A percentile compares a stretch with the other conserved stretches of the same genome.
Evolutionary conservation across 2,113 vertebrate species (phyloP).

Genomic region (Albula goreensis): DNA sequence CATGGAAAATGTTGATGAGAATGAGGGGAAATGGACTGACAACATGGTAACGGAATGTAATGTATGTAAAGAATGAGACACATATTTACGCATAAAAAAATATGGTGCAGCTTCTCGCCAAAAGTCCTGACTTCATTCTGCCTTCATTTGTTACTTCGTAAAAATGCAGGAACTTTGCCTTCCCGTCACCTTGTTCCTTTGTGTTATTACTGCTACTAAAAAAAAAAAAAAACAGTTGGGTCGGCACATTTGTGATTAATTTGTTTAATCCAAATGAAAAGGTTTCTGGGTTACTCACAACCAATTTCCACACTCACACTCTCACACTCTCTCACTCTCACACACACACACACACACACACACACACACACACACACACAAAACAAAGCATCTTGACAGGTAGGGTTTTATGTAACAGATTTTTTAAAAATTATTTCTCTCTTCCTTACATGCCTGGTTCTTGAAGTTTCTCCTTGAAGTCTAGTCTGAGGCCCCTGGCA

Average conservation of each 20-base stretch:
- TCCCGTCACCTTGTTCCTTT: neutral
- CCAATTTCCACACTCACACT: neutral
- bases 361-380: too few relatives aligned
- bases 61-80: too few relatives aligned
- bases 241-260: neutral
- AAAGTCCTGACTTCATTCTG: too few relatives aligned
- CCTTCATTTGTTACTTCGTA: too few relatives aligned
- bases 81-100: too few relatives aligned
- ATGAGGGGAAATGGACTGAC: neutral
- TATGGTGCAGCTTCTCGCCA: too few relatives aligned
- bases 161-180: neutral
- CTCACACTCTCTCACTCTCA: too few relatives aligned
- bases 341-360: too few relatives aligned
- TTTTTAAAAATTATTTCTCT: neutral
- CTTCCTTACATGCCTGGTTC: neutral
- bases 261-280: neutral
- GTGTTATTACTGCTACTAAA: neutral
- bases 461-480: conserved; percentile 14
- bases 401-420: neutral
- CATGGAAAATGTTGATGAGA: too few relatives aligned
- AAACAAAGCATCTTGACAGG: neutral
- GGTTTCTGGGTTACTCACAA: neutral
- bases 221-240: neutral
- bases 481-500: neutral
- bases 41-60: neutral